Conservation (phyloP, 2,113 vertebrate species). For the Grus americana region DNA sequence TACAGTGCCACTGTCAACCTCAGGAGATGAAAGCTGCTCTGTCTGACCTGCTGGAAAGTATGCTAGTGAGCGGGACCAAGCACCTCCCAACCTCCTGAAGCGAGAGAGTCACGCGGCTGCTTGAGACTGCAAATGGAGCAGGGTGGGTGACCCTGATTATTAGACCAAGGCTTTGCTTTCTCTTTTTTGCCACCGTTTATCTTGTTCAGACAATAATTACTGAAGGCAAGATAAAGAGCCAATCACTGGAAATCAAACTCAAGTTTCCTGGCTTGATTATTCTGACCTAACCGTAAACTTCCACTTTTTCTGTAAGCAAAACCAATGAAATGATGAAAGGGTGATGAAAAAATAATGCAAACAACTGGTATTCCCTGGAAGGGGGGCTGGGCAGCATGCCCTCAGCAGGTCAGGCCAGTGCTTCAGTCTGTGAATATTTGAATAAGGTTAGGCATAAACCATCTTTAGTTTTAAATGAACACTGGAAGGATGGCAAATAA, state of each 20-base stretch:
- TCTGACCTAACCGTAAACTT: background rate
- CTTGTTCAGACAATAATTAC: background rate
- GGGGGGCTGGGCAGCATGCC: background rate
- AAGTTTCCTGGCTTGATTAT: background rate
- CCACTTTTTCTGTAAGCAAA: background rate
- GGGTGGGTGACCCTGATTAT: background rate
- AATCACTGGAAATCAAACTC: background rate
- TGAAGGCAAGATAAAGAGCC: background rate
- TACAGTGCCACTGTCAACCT: background rate
- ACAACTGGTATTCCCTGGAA: background rate
- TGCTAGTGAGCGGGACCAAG: rapidly evolving
- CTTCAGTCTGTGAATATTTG: background rate
- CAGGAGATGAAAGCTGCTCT: background rate
- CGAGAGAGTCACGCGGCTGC: rapidly evolving
- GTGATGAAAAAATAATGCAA: background rate
- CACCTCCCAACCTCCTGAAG: background rate
- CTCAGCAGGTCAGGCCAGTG: background rate
- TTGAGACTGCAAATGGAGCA: rapidly evolving
- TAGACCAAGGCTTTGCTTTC: background rate
- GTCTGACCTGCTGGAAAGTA: background rate
- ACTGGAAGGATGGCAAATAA: background rate
- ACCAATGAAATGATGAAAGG: background rate
- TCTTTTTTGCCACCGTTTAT: background rate
- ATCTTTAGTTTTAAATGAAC: background rate
- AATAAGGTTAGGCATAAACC: background rate